Base-by-base conservation (phyloP, 2,888 invertebrate genomes). In the Apocheima hispidaria region DNA sequence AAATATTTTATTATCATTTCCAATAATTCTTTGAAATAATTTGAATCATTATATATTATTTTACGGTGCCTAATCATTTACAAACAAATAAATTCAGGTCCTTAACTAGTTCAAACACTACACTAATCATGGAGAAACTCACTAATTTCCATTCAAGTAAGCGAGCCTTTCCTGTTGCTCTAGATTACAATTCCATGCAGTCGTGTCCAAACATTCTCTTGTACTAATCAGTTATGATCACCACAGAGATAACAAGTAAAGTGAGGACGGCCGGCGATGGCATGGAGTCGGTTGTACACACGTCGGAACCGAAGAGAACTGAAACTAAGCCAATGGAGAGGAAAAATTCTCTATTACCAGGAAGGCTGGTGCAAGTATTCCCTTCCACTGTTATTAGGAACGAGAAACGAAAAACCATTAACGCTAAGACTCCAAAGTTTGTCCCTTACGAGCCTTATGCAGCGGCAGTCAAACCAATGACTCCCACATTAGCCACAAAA, bases 361-460 rank as follows among this genome's bases (percentile, higher is more conserved):
- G 80, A 9, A 83, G 90, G 7, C 78, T 92, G 6, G 80, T 92
- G 16, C 91, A 92, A 74, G 74, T 92, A n/a, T 91, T 81, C 67
- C 83, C 95, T 49, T 95, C 96, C 10, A 95, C 94, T 72, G 90
- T 95, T 65, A 88, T 95, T 33, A 93, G 88, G 54, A 88, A 93
- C 14, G 92, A 93, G 41, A 94, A 93, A 70, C 94, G 94, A 72
- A 92, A 92, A 49, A 89, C 92, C 40, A 90, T 90, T 65, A 86
- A 93, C 50, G 84, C 94, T 10, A 95, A 95, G 75, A 95, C 96
- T 69, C 97, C 97, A 0, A 97, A 96, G 79, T 98, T 97, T 84
- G 94, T 98, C 33, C 98, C 98, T 0, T 97, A 96, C 72, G 98
- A 98, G 78, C 98, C 98, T 0, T 98, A 97, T 78, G 95, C 97